Evolutionary conservation across 2,888 invertebrate species (phyloP).

Genomic region (Parnassius glacialis): DNA sequence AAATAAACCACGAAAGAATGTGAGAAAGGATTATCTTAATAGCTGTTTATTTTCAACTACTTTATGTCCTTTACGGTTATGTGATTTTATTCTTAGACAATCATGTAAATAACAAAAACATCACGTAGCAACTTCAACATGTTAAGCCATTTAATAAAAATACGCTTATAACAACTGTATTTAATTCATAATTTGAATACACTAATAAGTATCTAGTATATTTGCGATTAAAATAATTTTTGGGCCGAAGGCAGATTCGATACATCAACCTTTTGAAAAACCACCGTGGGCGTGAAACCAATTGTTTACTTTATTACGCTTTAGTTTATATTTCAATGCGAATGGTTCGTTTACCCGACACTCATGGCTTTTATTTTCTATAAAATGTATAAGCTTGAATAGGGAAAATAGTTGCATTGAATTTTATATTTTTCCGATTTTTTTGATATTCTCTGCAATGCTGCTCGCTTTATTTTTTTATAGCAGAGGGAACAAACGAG

Average conservation of each 20-base stretch:
- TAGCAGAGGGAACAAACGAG: no score
- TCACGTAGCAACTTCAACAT: no score
- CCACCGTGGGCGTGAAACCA: constrained; percentile 44
- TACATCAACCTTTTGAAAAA: constrained; percentile 25
- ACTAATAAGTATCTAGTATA: no score
- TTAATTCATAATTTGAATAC: no score
- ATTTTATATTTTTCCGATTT: constrained; percentile 5
- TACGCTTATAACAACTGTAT: no score
- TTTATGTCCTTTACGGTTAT: no score
- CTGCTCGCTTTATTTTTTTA: no score
- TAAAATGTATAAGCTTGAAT: constrained; percentile 33
- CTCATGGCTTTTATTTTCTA: constrained; percentile 38
- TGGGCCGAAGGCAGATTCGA: not conserved
- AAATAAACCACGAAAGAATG: no score
- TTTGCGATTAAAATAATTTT: no score
- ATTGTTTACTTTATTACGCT: constrained; percentile 63
- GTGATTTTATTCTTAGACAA: no score
- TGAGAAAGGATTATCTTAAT: not conserved
- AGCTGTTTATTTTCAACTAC: not conserved
- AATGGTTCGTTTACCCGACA: constrained; percentile 48
- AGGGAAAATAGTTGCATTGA: constrained; percentile 10
- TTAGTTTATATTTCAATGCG: constrained; percentile 42
- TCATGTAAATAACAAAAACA: no score
- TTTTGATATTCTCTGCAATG: not conserved
- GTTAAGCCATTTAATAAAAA: no score